Base-by-base conservation (phyloP, 2,888 invertebrate genomes). In the Julus scandinavius region DNA sequence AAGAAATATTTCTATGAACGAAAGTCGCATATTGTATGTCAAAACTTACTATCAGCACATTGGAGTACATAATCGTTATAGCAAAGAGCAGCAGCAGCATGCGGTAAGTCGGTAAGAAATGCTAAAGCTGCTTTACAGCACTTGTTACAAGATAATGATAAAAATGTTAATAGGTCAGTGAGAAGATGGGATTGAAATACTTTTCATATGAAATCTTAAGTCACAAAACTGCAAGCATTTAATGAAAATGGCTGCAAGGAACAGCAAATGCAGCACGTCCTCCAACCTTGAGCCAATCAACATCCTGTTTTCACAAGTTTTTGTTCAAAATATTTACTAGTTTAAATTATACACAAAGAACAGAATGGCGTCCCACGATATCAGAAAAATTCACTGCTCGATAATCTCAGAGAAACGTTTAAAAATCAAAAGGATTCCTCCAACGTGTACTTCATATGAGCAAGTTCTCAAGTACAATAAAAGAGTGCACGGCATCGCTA, bases 401-500 rank as follows among this genome's bases (percentile, higher is more conserved):
- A 40, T 84, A 40, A 84, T 84, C 15, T 17, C 29, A 63, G 63
- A 17, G 49, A 49, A 1, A 63, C 63, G n/a, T 13, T 63, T n/a
- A 17, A 63, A 63, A 17, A 63, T 17, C 63, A n/a, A n/a, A 63
- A n/a, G 11, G 63, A n/a, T n/a, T n/a, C n/a, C 63, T n/a, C n/a
- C 63, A 17, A 6, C 7, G n/a, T 63, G n/a, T 63, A 63, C 63
- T 63, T 63, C 17, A 86, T 50, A 50, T n/a, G 49, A 15, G 49
- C 15, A 86, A 49, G n/a, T 45, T 38, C 4, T 9, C 15, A 86
- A 86, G 50, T 45, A 86, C 13, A 50, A 6, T 29, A 29, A 6
- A 86, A 86, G 86, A 41, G 40, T 15, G n/a, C 17, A 72, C n/a
- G 50, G 72, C 58, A 87, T 87, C 72, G 58, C 29, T 63, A 63